phyloP scores from a whole-genome alignment of 2,113 vertebrate species.

The Pollachius pollachius region DNA sequence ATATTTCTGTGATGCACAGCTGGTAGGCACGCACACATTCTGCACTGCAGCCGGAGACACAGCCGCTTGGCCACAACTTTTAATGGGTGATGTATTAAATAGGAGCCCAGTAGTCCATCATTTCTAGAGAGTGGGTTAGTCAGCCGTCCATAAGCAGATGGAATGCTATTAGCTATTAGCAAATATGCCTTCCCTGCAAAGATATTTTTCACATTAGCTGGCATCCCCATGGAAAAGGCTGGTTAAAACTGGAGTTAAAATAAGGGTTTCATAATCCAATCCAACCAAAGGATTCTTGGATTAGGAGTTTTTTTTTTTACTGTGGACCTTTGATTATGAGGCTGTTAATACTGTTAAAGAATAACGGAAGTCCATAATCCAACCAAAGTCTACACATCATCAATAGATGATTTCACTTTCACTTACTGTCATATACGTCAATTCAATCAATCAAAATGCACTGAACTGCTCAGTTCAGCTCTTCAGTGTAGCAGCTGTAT shows the following conservation, averaged over 20 bases:
- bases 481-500: too few relatives aligned
- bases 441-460: too few relatives aligned
- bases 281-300: not conserved
- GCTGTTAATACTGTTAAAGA: too few relatives aligned
- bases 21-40: constrained; percentile 2
- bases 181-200: constrained; percentile 13
- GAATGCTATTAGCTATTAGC: constrained; percentile 36
- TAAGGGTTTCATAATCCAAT: not conserved
- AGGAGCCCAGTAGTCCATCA: constrained; percentile 37
- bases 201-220: constrained; percentile 39
- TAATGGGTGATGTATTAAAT: constrained; percentile 74
- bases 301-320: not conserved
- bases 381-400: too few relatives aligned
- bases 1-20: not conserved
- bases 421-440: too few relatives aligned
- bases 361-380: too few relatives aligned
- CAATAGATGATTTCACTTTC: too few relatives aligned
- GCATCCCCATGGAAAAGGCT: constrained; percentile 4
- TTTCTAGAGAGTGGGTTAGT: constrained; percentile 45
- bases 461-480: too few relatives aligned
- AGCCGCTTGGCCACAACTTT: constrained; percentile 68
- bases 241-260: not conserved
- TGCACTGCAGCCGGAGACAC: not conserved
- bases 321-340: not conserved
- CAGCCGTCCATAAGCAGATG: constrained; percentile 50